Evolutionary conservation across 2,888 invertebrate genomes (phyloP).

Genomic region (Microctonus aethiopoides): DNA sequence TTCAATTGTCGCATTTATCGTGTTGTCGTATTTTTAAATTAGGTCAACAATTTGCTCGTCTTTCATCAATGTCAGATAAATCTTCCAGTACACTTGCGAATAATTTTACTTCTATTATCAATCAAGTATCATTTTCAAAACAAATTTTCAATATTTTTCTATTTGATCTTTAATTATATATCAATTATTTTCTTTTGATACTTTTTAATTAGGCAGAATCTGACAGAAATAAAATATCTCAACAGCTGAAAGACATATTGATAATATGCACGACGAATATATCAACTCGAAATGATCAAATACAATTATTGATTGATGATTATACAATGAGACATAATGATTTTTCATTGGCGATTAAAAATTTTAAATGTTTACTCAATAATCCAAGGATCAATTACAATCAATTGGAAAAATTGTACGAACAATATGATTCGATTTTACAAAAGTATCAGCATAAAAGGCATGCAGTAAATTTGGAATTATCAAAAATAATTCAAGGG

Average conservation of each 20-base stretch:
- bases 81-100: slow-evolving; percentile 18
- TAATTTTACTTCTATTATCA: background rate
- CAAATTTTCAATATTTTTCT: too few species aligned
- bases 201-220: too few species aligned
- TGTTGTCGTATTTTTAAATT: slow-evolving; percentile 43
- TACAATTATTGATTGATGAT: too few species aligned
- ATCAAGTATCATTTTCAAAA: too few species aligned
- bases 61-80: slow-evolving; percentile 25
- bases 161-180: too few species aligned
- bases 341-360: slow-evolving; percentile 45
- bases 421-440: too few species aligned
- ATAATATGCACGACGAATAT: too few species aligned
- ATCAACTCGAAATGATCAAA: too few species aligned
- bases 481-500: slow-evolving; percentile 47
- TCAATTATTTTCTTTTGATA: too few species aligned
- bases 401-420: too few species aligned
- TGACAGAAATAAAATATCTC: too few species aligned
- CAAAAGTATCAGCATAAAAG: slow-evolving; percentile 49
- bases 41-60: slow-evolving; percentile 40
- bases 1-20: slow-evolving; percentile 45
- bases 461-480: slow-evolving; percentile 43
- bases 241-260: too few species aligned
- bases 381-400: slow-evolving; percentile 41
- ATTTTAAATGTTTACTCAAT: slow-evolving; percentile 48
- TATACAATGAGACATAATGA: slow-evolving; percentile 38